phyloP scores from a whole-genome alignment of 2,888 invertebrate genomes.

The Eustalomyia histrio region DNA sequence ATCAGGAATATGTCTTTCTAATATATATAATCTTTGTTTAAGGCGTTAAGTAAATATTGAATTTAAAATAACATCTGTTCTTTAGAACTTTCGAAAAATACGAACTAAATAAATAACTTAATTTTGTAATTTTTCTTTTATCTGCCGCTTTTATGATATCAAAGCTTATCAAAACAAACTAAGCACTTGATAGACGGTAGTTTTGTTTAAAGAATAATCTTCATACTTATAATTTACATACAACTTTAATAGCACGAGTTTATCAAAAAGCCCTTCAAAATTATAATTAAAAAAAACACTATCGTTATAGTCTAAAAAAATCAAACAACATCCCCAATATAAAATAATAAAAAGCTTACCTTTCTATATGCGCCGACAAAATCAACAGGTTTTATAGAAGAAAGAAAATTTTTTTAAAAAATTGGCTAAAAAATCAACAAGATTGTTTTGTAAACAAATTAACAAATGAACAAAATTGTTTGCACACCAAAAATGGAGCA shows the following conservation, averaged over 20 bases:
- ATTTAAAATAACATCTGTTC: too few relatives aligned
- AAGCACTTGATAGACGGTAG: slow-evolving; percentile 35
- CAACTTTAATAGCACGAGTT: neutral
- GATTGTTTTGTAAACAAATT: slow-evolving; percentile 39
- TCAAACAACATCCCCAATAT: slow-evolving; percentile 36
- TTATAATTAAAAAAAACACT: neutral
- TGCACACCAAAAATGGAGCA: slow-evolving; percentile 66
- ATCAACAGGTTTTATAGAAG: slow-evolving; percentile 63
- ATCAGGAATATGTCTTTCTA: too few relatives aligned
- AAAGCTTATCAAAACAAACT: slow-evolving; percentile 32
- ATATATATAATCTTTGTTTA: too few relatives aligned
- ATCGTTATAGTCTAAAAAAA: slow-evolving; percentile 3
- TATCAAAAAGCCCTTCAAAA: slow-evolving; percentile 33
- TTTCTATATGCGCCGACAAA: slow-evolving; percentile 40
- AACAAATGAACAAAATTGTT: slow-evolving; percentile 60
- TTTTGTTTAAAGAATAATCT: slow-evolving; percentile 32
- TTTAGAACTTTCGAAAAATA: too few relatives aligned
- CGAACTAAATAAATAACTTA: too few relatives aligned
- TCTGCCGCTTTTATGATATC: neutral
- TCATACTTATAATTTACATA: slow-evolving; percentile 18
- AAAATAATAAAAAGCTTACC: slow-evolving; percentile 20
- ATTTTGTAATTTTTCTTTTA: neutral
- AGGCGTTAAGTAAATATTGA: too few relatives aligned
- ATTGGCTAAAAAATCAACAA: slow-evolving; percentile 30
- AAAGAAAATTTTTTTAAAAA: too few relatives aligned